These are phyloP conservation scores for Ptilodon capucinus DNA, from an alignment of 2,888 invertebrate genomes.

Conservation along the genomic window DNA sequence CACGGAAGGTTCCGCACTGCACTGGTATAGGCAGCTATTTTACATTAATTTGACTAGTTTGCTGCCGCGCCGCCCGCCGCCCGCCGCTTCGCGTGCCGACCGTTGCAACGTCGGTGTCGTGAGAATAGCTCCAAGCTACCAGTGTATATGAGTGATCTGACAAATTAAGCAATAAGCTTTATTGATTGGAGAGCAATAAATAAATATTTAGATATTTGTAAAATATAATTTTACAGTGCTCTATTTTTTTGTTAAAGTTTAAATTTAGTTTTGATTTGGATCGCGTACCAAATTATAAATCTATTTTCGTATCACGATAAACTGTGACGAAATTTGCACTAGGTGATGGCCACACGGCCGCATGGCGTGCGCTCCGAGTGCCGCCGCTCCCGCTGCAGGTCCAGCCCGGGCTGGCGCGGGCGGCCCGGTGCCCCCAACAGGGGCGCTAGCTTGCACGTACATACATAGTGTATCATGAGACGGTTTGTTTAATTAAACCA, in stretches of 20 bases:
- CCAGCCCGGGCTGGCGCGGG: background rate
- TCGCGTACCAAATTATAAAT: conserved; percentile 24
- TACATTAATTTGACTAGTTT: conserved; percentile 50
- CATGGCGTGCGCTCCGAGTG: background rate
- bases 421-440: background rate
- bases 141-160: conserved; percentile 48
- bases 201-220: no score
- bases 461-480: background rate
- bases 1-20: conserved; percentile 38
- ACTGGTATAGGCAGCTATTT: conserved; percentile 67
- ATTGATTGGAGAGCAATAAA: conserved; percentile 29
- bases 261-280: conserved; percentile 24
- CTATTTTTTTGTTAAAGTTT: conserved; percentile 28
- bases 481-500: conserved; percentile 10
- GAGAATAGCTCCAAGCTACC: conserved; percentile 45
- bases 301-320: conserved; percentile 34
- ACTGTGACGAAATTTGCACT: conserved; percentile 24
- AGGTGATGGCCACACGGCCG: conserved; percentile 20
- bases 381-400: background rate
- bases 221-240: conserved; percentile 48
- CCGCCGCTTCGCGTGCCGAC: background rate
- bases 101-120: conserved; percentile 13
- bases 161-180: conserved; percentile 46
- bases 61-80: background rate
- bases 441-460: background rate